Base-by-base conservation (phyloP, 2,888 invertebrate genomes). In the Malacosoma neustria region DNA sequence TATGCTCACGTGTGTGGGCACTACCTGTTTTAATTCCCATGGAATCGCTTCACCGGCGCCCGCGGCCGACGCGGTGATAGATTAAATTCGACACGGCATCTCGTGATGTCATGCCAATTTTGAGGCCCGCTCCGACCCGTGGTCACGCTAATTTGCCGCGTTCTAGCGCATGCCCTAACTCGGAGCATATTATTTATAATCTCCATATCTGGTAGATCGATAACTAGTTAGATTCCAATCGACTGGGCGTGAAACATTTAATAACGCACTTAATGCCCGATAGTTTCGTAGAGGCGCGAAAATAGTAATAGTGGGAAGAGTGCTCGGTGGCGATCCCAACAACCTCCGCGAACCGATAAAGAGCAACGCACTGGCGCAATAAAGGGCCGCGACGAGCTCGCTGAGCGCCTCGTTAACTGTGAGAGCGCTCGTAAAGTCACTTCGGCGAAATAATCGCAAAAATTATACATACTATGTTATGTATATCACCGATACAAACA, bases 11-110 rank as follows among this genome's bases (percentile, higher is more conserved):
- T 75, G 73, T 69, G 70, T 68, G 71, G 68, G 65, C 69, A 76
- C 75, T 79, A 76, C 77, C 76, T 76, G 76, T 73, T 71, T 72
- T 69, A 61, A 65, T 67, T 57, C 55, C 50, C 51, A 53, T 50
- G 50, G 48, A 54, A 50, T 54, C 49, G 51, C 41, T 13, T 15
- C 41, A 14, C 12, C 76, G 80, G 79, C 84, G 82, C 81, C 81
- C 58, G 63, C 49, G 79, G 76, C 41, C 49, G 55, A 48, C 48
- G 44, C 67, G 77, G 84, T 84, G 82, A 84, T 85, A 84, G 85
- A 85, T 85, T 84, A 80, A 79, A 84, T 85, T 80, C 70, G 85
- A 72, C 77, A 80, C 82, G 82, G 73, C 66, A 80, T 74, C 79
- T 81, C 81, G 68, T 75, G 76, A 74, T 81, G 82, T 81, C 80